Percentiles rank a stretch among this genome's conserved stretches.
Conservation (phyloP, 2,888 invertebrate species). For the Thymelicus lineola region DNA sequence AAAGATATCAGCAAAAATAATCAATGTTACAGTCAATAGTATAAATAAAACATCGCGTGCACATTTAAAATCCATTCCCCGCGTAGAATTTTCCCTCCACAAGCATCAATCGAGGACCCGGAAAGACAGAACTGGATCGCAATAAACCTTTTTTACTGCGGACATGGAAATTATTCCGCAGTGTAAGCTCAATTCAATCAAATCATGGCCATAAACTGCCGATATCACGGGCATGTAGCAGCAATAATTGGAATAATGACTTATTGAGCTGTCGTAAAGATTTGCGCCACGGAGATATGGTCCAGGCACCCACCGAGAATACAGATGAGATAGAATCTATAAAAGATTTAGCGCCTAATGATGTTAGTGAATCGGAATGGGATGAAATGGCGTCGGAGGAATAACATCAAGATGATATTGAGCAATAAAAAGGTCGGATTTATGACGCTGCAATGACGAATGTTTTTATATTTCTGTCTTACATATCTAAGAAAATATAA, state of each 20-base stretch:
- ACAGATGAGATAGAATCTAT: conserved; percentile 38
- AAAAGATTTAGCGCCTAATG: conserved; percentile 38
- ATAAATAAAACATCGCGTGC: conserved; percentile 11
- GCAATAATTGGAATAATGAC: conserved; percentile 61
- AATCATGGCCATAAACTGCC: conserved; percentile 45
- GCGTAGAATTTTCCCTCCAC: conserved; percentile 28
- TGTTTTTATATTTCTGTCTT: conserved; percentile 15
- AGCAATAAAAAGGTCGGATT: conserved; percentile 35
- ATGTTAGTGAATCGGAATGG: conserved; percentile 34
- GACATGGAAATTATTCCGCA: conserved; percentile 46
- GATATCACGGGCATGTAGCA: conserved; percentile 38
- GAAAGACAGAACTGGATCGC: conserved; percentile 34
- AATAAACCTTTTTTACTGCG: conserved; percentile 48
- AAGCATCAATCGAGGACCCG: conserved; percentile 24
- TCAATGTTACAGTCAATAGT: neutral
- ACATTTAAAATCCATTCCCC: conserved; percentile 31
- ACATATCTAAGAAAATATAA: neutral
- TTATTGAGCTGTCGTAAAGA: conserved; percentile 36
- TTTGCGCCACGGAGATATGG: conserved; percentile 31
- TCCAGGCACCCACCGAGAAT: conserved; percentile 25
- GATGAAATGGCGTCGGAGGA: conserved; percentile 33
- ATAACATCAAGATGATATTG: conserved; percentile 31
- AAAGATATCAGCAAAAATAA: neutral
- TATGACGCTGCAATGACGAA: conserved; percentile 25
- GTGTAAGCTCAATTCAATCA: conserved; percentile 52